Conservation (phyloP, 2,888 invertebrate genomes). For the Parelbella ahira region DNA sequence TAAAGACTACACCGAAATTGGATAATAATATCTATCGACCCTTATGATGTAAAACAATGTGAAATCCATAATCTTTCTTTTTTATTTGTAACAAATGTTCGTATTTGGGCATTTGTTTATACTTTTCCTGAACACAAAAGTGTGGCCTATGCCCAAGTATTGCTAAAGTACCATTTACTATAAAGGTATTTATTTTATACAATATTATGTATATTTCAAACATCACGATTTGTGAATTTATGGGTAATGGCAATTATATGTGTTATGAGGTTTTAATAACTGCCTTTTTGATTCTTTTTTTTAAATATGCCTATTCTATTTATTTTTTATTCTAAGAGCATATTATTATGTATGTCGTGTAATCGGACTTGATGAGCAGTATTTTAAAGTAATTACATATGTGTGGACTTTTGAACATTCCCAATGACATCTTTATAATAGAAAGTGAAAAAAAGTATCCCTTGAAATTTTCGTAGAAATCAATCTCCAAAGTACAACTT, state of each 20-base stretch:
- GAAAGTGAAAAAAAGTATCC: background rate
- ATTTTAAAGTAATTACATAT: constrained; percentile 35
- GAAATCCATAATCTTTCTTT: background rate
- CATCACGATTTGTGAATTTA: constrained; percentile 28
- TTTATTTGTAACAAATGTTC: constrained; percentile 6
- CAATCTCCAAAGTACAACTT: constrained; percentile 65
- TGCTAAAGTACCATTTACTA: constrained; percentile 9
- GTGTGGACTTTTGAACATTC: constrained; percentile 48
- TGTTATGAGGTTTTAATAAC: constrained; percentile 27
- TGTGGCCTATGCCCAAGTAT: constrained; percentile 9
- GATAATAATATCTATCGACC: too few relatives aligned
- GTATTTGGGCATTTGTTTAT: too few relatives aligned
- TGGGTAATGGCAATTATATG: constrained; percentile 22
- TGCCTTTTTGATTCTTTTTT: constrained; percentile 29
- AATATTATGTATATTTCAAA: constrained; percentile 9
- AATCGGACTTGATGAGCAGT: constrained; percentile 35
- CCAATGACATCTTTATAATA: constrained; percentile 41
- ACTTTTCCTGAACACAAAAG: too few relatives aligned
- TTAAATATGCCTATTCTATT: constrained; percentile 30
- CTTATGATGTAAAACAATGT: background rate
- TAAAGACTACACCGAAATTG: too few relatives aligned
- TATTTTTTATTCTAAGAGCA: constrained; percentile 28
- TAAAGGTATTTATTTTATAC: constrained; percentile 10
- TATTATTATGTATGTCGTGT: constrained; percentile 18
- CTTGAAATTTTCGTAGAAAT: background rate